Conservation (phyloP, 1,140 invertebrate genomes). For the Drosophila biarmipes region DNA sequence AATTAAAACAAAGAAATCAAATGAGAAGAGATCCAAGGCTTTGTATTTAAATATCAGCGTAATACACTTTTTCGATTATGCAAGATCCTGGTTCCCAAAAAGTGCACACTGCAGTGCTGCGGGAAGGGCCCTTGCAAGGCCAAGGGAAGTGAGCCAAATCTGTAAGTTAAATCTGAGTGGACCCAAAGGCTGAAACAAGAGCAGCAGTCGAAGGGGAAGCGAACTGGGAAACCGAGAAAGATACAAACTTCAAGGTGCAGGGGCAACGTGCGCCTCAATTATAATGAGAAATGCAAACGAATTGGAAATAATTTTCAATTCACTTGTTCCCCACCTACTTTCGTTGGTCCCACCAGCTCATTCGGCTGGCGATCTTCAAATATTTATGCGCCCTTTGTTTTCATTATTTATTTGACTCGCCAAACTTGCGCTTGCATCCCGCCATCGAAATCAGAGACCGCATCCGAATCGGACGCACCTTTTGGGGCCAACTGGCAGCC, state of each 20-base stretch:
- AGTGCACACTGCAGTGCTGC: not conserved
- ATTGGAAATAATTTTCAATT: constrained; percentile 84
- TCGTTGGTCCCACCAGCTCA: constrained; percentile 40
- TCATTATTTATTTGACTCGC: constrained; percentile 59
- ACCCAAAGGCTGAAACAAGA: constrained; percentile 10
- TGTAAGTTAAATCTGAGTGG: constrained; percentile 63
- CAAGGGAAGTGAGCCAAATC: constrained; percentile 49
- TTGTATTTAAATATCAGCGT: too few relatives aligned
- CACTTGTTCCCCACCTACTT: constrained; percentile 82
- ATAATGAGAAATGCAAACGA: constrained; percentile 84
- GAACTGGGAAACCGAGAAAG: constrained; percentile 8
- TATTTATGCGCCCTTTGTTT: constrained; percentile 73
- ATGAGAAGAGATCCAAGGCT: too few relatives aligned
- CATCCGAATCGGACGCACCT: constrained; percentile 27
- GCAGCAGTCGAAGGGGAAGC: constrained; percentile 6
- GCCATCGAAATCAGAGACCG: constrained; percentile 30
- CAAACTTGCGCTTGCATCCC: constrained; percentile 23
- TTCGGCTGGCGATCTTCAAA: constrained; percentile 60
- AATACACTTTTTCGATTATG: not conserved
- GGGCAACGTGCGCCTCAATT: constrained; percentile 67
- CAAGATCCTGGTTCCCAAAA: constrained; percentile 3
- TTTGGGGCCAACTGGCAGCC: constrained; percentile 35
- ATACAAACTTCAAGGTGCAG: constrained; percentile 25
- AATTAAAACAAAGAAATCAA: too few relatives aligned
- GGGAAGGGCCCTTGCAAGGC: constrained; percentile 13